phyloP scores from a whole-genome alignment of 2,888 invertebrate species.

The Ormyrus thymus region DNA sequence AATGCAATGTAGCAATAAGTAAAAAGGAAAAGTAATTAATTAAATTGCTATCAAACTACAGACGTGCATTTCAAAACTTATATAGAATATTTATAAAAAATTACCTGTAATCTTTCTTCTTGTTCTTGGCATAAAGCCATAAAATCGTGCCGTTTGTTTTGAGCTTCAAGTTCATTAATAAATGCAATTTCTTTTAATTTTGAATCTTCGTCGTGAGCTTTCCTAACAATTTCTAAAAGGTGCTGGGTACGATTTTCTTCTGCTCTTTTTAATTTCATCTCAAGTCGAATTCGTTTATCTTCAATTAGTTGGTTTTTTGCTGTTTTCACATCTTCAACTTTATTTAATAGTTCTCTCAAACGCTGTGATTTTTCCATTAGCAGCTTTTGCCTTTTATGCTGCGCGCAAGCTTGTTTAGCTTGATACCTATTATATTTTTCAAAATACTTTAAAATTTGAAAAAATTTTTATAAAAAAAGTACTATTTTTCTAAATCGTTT shows the following conservation, averaged over 20 bases:
- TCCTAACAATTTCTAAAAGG: conserved; percentile 87
- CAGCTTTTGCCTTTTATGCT: conserved; percentile 88
- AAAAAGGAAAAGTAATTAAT: too few species aligned
- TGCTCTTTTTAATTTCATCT: conserved; percentile 86
- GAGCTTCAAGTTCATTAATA: conserved; percentile 96
- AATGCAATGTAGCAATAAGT: too few species aligned
- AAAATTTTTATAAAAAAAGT: neutral
- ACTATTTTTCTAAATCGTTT: neutral
- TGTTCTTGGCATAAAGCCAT: conserved; percentile 88
- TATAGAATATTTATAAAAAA: neutral
- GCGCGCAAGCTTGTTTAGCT: conserved; percentile 93
- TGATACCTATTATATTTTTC: conserved; percentile 78
- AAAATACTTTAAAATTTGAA: neutral
- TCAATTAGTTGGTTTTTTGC: conserved; percentile 91
- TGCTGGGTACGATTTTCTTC: conserved; percentile 92
- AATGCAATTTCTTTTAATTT: conserved; percentile 98
- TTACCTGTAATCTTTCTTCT: conserved; percentile 80
- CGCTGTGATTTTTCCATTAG: conserved; percentile 90
- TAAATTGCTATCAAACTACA: too few species aligned
- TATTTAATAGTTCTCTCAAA: conserved; percentile 88
- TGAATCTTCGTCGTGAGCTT: conserved; percentile 98
- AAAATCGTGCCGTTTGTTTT: conserved; percentile 94
- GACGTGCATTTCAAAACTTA: too few species aligned
- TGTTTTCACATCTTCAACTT: conserved; percentile 88
- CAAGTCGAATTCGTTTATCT: conserved; percentile 86